A percentile compares a stretch with the other conserved stretches of the same genome.
These are phyloP conservation scores for Calliphora vicina DNA, from an alignment of 1,140 invertebrate genomes.

Conservation along the genomic window DNA sequence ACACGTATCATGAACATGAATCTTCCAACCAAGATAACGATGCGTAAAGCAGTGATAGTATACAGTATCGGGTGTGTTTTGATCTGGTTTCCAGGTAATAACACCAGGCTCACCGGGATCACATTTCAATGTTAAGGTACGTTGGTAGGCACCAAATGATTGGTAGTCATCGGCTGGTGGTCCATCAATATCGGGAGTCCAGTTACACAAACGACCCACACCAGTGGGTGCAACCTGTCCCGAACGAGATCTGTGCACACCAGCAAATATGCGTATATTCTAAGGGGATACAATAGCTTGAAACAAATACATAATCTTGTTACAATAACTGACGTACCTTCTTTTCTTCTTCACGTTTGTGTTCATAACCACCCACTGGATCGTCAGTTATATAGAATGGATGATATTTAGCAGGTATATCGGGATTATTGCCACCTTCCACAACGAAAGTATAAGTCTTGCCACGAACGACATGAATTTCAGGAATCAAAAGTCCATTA, in stretches of 20 bases:
- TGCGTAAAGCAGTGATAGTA: slow-evolving; percentile 96
- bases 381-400: slow-evolving; percentile 97
- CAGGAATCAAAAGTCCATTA: slow-evolving; percentile 91
- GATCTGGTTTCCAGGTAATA: slow-evolving; percentile 87
- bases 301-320: background rate
- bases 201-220: slow-evolving; percentile 83
- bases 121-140: slow-evolving; percentile 82
- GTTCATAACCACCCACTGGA: slow-evolving; percentile 85
- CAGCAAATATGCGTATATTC: slow-evolving; percentile 84
- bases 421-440: slow-evolving; percentile 84
- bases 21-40: slow-evolving; percentile 93
- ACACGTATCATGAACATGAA: slow-evolving; percentile 87
- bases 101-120: slow-evolving; percentile 84
- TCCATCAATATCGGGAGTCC: slow-evolving; percentile 78
- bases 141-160: slow-evolving; percentile 89
- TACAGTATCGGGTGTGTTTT: slow-evolving; percentile 86
- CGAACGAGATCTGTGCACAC: slow-evolving; percentile 72
- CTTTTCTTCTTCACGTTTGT: slow-evolving; percentile 85
- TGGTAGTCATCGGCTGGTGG: slow-evolving; percentile 80
- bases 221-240: slow-evolving; percentile 76
- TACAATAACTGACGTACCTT: slow-evolving; percentile 66
- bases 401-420: slow-evolving; percentile 84
- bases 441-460: slow-evolving; percentile 90
- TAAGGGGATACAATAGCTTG: slow-evolving; percentile 56
- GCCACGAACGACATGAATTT: slow-evolving; percentile 89